phyloP scores from a whole-genome alignment of 1,140 invertebrate genomes.

The Phocides pigmalion region DNA sequence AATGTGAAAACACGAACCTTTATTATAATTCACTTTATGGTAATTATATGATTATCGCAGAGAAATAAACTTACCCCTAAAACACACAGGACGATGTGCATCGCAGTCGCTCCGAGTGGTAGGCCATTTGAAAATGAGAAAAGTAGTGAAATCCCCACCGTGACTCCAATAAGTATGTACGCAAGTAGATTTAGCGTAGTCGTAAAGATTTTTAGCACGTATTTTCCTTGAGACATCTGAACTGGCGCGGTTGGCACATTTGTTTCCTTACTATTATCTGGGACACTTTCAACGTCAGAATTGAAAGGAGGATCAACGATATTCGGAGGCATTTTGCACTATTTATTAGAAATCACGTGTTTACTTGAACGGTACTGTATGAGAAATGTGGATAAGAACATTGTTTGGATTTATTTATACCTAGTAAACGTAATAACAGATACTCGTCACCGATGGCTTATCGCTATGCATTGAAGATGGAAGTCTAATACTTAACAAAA shows the following conservation, averaged over 20 bases:
- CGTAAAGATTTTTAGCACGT: constrained; percentile 45
- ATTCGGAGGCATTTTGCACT: constrained; percentile 46
- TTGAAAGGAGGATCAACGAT: constrained; percentile 32
- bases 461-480: constrained; percentile 13
- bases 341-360: neutral
- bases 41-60: neutral
- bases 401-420: constrained; percentile 25
- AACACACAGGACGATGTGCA: constrained; percentile 59
- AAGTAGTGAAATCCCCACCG: constrained; percentile 44
- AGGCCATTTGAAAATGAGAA: constrained; percentile 52
- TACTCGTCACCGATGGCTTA: constrained; percentile 19
- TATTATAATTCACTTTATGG: neutral
- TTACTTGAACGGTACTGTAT: constrained; percentile 1
- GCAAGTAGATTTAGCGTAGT: constrained; percentile 48
- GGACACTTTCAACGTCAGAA: constrained; percentile 30
- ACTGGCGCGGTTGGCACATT: neutral
- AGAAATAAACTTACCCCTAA: constrained; percentile 51
- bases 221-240: constrained; percentile 26
- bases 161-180: constrained; percentile 54
- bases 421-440: constrained; percentile 15
- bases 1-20: constrained; percentile 24
- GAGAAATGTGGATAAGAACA: constrained; percentile 17
- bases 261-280: constrained; percentile 10
- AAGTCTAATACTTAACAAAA: constrained; percentile 2
- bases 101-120: constrained; percentile 40